A percentile compares a stretch with the other conserved stretches of the same genome.
These are phyloP conservation scores for Cyphomyrus discorhynchus DNA, from an alignment of 2,113 vertebrate species.

Conservation along the genomic window DNA sequence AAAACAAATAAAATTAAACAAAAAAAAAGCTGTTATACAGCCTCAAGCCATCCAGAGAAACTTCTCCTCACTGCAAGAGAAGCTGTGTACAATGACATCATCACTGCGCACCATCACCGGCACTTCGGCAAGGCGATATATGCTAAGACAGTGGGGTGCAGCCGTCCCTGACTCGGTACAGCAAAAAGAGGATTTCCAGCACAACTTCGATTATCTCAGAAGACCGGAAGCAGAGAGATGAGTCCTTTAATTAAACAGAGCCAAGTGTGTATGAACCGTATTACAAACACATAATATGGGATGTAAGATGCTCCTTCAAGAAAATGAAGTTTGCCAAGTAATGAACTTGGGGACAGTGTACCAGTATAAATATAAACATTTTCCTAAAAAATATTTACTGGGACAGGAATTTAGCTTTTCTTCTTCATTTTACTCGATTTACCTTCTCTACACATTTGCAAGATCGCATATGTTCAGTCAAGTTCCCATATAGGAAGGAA, in stretches of 20 bases:
- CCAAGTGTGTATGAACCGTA: not conserved
- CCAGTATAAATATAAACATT: constrained; percentile 11
- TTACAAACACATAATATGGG: not conserved
- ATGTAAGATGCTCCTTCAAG: not conserved
- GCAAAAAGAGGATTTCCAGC: not conserved
- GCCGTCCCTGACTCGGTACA: not conserved
- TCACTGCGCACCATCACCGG: not conserved
- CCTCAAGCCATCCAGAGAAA: constrained; percentile 18
- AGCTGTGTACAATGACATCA: constrained; percentile 1
- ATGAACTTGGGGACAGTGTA: not conserved
- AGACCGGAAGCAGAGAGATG: not conserved
- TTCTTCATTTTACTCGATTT: not conserved
- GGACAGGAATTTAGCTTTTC: not conserved
- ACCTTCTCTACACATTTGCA: not conserved
- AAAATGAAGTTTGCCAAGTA: not conserved
- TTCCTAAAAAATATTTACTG: constrained; percentile 16
- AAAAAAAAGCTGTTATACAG: constrained; percentile 12
- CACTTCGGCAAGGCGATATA: not conserved
- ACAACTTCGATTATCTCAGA: not conserved
- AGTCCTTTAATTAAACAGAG: not conserved
- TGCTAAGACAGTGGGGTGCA: not conserved
- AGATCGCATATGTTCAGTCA: not conserved
- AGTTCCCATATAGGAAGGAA: not conserved
- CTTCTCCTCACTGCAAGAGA: constrained; percentile 8
- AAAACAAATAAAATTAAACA: constrained; percentile 17